Conservation (phyloP, 1,140 invertebrate species). For the Bombus difficillimus region DNA sequence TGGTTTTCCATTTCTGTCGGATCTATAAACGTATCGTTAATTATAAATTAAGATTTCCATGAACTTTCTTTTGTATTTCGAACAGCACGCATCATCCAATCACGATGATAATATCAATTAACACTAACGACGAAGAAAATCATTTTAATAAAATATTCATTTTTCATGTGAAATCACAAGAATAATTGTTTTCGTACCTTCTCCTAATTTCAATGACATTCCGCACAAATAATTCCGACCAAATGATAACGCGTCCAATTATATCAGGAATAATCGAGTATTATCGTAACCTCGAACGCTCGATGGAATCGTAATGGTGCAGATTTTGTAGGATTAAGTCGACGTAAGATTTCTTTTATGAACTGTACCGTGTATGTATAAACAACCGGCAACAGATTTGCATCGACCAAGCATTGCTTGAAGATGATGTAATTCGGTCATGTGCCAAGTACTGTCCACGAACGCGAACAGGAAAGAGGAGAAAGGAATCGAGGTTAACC, state of each 20-base stretch:
- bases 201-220: not conserved
- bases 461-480: not conserved
- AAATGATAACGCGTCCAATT: not conserved
- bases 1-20: not conserved
- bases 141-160: not conserved
- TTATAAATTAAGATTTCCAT: not conserved
- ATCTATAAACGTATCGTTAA: not conserved
- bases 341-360: conserved; percentile 9
- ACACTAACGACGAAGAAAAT: not conserved
- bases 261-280: conserved; percentile 4
- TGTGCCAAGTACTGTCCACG: conserved; percentile 7
- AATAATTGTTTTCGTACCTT: not conserved
- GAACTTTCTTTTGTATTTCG: too few species aligned
- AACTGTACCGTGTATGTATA: conserved; percentile 14
- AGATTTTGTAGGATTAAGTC: conserved; percentile 31
- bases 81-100: not conserved
- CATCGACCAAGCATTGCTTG: conserved; percentile 10
- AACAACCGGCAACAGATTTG: conserved; percentile 23
- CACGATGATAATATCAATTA: not conserved
- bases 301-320: conserved; percentile 22
- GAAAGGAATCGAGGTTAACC: not conserved
- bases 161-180: not conserved
- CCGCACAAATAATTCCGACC: not conserved
- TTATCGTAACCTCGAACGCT: not conserved
- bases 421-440: conserved; percentile 40